Conservation (phyloP, 1,140 invertebrate genomes). For the Popillia japonica region DNA sequence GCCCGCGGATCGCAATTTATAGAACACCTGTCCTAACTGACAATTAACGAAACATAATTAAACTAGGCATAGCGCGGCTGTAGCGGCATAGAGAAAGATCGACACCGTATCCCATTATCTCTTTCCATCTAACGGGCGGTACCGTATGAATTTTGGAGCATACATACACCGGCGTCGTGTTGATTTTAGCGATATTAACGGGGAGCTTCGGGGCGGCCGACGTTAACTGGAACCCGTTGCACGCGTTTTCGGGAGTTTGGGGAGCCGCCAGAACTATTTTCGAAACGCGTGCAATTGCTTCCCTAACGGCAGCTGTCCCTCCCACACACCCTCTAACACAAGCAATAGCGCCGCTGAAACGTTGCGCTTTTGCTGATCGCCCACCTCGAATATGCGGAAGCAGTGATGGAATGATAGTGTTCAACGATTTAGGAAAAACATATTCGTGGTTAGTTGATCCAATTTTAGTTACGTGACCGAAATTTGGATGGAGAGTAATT, state of each 20-base stretch:
- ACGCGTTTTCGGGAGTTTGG: background rate
- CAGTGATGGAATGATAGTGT: background rate
- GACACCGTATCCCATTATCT: background rate
- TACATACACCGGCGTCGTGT: conserved; percentile 1
- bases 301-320: background rate
- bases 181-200: conserved; percentile 34
- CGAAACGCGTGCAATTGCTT: background rate
- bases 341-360: background rate
- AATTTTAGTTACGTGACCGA: background rate
- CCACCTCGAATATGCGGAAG: background rate
- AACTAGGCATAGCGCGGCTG: conserved; percentile 22
- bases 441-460: background rate
- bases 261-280: background rate
- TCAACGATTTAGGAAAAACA: background rate
- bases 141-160: background rate
- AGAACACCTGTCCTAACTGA: conserved; percentile 40
- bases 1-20: conserved; percentile 38
- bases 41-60: conserved; percentile 40
- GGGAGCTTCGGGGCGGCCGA: conserved; percentile 14
- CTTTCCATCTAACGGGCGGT: background rate
- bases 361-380: background rate
- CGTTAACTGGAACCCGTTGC: background rate
- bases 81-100: conserved; percentile 7
- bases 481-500: too few relatives aligned
- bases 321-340: background rate